Conservation (phyloP, 2,797 vertebrate genomes). For the Cetoscarus ocellatus region DNA sequence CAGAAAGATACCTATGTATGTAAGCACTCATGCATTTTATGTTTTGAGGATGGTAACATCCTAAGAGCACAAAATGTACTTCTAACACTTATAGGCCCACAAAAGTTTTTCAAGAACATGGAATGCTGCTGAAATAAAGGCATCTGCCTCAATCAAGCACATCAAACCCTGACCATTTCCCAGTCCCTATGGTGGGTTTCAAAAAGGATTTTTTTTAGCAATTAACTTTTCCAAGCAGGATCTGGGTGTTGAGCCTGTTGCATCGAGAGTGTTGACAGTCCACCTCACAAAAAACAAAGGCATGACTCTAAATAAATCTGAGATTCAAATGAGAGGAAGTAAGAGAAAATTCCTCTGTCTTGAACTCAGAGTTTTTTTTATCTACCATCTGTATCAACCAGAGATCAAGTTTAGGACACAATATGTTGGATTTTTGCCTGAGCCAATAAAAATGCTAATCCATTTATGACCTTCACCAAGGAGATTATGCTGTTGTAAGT, state of each 20-base stretch:
- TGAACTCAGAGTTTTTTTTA: constrained; percentile 10
- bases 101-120: too few species aligned
- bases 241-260: constrained; percentile 37
- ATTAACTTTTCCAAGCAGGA: constrained; percentile 57
- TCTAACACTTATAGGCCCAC: too few species aligned
- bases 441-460: too few species aligned
- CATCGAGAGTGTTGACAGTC: constrained; percentile 54
- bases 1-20: constrained; percentile 10
- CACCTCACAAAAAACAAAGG: constrained; percentile 35
- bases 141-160: constrained; percentile 62
- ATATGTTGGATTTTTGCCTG: too few species aligned
- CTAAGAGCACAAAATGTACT: constrained; percentile 79
- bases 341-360: constrained; percentile 19
- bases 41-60: too few species aligned
- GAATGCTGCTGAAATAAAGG: constrained; percentile 83
- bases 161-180: constrained; percentile 56
- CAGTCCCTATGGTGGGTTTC: constrained; percentile 32
- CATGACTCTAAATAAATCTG: constrained; percentile 22
- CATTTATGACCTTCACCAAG: too few species aligned
- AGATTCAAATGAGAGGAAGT: constrained; percentile 34
- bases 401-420: too few species aligned
- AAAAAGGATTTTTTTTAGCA: constrained; percentile 58
- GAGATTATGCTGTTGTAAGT: too few species aligned
- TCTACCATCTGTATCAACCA: constrained; percentile 15
- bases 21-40: not conserved